Evolutionary conservation across 2,113 vertebrate species (phyloP).

Genomic region (Nettapus auritus): DNA sequence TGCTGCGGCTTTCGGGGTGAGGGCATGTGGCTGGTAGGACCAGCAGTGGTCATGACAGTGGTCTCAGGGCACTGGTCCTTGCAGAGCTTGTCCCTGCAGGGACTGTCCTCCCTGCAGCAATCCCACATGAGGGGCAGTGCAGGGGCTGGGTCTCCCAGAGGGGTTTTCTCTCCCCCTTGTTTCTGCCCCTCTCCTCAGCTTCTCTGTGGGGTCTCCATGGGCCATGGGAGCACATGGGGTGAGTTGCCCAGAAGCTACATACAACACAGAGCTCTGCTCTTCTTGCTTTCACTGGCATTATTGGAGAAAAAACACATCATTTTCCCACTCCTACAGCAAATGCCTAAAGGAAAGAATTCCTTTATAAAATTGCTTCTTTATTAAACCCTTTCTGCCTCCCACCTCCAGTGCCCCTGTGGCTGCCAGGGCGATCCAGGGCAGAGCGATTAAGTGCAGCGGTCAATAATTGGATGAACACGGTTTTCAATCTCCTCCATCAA

Average conservation of each 20-base stretch:
- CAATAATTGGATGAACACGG: neutral
- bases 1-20: neutral
- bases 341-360: constrained; percentile 38
- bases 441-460: neutral
- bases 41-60: neutral
- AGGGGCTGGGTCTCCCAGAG: neutral
- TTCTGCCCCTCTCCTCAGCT: neutral
- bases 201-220: neutral
- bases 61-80: neutral
- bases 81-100: neutral
- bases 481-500: constrained; percentile 20
- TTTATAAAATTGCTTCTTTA: constrained; percentile 48
- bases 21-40: accelerated
- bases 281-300: neutral
- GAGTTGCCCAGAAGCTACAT: neutral
- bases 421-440: constrained; percentile 19
- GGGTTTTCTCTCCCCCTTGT: accelerated
- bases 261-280: neutral
- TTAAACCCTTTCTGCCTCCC: constrained; percentile 49
- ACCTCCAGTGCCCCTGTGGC: constrained; percentile 23
- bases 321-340: constrained; percentile 31
- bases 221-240: neutral
- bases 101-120: accelerated
- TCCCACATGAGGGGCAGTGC: neutral
- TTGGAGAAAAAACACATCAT: neutral